These are phyloP conservation scores for Larimichthys polyactis DNA, from an alignment of 2,113 vertebrate genomes.

Conservation along the genomic window DNA sequence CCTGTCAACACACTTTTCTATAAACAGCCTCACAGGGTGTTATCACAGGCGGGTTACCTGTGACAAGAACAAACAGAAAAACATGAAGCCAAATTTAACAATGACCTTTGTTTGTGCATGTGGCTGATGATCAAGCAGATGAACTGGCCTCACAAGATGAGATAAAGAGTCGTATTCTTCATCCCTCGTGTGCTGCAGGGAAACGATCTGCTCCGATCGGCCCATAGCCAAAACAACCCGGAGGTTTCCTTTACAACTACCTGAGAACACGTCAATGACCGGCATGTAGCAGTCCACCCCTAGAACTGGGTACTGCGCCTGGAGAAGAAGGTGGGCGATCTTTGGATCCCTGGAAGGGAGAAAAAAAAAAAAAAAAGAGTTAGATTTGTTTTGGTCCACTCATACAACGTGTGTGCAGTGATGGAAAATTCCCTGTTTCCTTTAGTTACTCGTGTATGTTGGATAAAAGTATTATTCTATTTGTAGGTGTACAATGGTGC, in stretches of 20 bases:
- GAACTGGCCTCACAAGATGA: conserved; percentile 78
- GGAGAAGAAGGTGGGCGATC: conserved; percentile 88
- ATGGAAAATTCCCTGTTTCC: neutral
- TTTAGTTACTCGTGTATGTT: neutral
- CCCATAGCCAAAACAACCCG: conserved; percentile 93
- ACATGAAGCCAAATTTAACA: neutral
- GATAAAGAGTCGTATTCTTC: conserved; percentile 76
- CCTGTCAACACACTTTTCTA: neutral
- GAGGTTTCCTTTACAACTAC: conserved; percentile 87
- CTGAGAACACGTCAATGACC: conserved; percentile 90
- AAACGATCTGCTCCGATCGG: conserved; percentile 87
- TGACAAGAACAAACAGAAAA: neutral
- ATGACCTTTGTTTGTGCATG: conserved; percentile 71
- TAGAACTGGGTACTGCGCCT: conserved; percentile 93
- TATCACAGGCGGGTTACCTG: neutral
- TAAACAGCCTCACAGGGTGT: neutral
- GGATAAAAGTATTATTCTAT: neutral
- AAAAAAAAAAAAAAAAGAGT: neutral
- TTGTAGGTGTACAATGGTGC: neutral
- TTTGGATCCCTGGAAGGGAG: conserved; percentile 86
- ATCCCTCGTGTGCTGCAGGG: conserved; percentile 88
- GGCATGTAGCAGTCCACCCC: conserved; percentile 92
- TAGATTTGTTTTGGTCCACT: neutral
- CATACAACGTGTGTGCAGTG: neutral
- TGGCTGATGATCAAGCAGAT: conserved; percentile 86